These are phyloP conservation scores for Cataglyphis cursor DNA, from an alignment of 2,888 invertebrate species.

Conservation along the genomic window DNA sequence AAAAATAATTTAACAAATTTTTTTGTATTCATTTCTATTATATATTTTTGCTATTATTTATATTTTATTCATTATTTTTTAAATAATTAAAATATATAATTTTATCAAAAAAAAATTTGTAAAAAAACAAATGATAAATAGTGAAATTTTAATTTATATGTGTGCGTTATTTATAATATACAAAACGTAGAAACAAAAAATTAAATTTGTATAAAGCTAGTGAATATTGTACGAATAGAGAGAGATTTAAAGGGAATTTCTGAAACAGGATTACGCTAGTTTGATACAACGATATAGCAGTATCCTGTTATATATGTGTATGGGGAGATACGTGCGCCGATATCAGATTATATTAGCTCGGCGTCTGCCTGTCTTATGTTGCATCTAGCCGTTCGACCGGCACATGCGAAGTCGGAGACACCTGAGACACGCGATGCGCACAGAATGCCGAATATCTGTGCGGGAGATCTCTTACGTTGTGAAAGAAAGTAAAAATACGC, in stretches of 20 bases:
- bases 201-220: neutral
- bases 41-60: neutral
- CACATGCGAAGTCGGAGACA: conserved; percentile 4
- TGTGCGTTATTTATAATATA: neutral
- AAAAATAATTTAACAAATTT: neutral
- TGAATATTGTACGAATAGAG: neutral
- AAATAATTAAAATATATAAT: neutral
- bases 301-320: neutral
- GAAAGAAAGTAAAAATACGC: neutral
- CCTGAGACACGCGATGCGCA: conserved; percentile 15
- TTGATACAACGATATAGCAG: neutral
- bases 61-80: neutral
- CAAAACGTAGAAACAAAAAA: neutral
- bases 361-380: conserved; percentile 4
- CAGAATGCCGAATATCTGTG: conserved; percentile 19
- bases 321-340: conserved; percentile 9
- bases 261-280: conserved; percentile 11
- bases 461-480: neutral
- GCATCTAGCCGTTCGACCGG: conserved; percentile 20
- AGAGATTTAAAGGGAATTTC: neutral
- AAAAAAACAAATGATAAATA: neutral
- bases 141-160: neutral
- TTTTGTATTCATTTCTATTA: conserved; percentile 1
- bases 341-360: conserved; percentile 23
- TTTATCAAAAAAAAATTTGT: neutral